These are phyloP conservation scores for Temnothorax unifasciatus DNA, from an alignment of 2,888 invertebrate species.

Conservation along the genomic window DNA sequence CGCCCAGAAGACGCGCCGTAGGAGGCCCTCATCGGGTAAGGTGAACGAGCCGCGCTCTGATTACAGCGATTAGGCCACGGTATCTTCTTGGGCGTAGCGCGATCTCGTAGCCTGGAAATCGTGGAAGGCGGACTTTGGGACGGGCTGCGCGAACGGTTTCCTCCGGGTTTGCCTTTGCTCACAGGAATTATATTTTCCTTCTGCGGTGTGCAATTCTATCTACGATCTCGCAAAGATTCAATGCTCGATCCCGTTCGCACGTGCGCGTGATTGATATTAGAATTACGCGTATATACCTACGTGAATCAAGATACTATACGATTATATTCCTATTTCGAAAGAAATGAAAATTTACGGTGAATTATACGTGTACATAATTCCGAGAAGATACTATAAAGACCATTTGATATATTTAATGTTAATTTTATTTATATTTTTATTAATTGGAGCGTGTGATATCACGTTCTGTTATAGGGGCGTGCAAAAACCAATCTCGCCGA, in stretches of 20 bases:
- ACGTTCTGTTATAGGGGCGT: background rate
- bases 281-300: background rate
- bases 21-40: constrained; percentile 56
- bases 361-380: background rate
- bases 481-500: background rate
- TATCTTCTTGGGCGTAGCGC: constrained; percentile 37
- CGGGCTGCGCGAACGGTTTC: too few relatives aligned
- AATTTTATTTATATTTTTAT: background rate
- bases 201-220: background rate
- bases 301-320: too few relatives aligned
- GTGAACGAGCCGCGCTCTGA: constrained; percentile 43
- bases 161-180: background rate
- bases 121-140: constrained; percentile 32
- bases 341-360: background rate
- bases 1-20: constrained; percentile 69
- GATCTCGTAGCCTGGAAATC: background rate
- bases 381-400: background rate
- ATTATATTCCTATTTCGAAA: background rate
- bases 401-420: background rate
- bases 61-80: constrained; percentile 38
- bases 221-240: background rate
- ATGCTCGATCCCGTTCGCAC: too few relatives aligned
- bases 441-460: background rate
- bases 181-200: background rate
- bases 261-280: background rate